Evolutionary conservation across 2,797 vertebrate genomes (phyloP), one percentile per base, ranked within the genome.

Genomic region (Xenopus petersii): DNA sequence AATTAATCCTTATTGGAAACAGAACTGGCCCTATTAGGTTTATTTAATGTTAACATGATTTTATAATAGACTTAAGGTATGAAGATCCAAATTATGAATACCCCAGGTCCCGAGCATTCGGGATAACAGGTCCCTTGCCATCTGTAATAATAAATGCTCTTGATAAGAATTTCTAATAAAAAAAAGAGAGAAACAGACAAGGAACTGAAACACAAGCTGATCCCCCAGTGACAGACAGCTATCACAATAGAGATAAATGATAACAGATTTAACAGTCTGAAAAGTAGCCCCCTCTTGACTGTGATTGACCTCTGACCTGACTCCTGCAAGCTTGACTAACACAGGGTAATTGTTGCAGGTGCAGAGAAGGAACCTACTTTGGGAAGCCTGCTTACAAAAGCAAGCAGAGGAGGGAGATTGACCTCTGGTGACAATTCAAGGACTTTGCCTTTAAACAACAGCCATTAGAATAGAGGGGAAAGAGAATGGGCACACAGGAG

Each of bases 221-320:
- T 88, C 88, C 83, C 86, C 95, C 93, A 96, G 91, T 95, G 95
- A 95, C 93, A 94, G 92, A 94, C 94, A 93, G 93, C 89, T 86
- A 88, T 93, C 93, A 93, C 93, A 93, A 95, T 94, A 95, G 92
- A 94, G 91, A 91, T 93, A 93, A 93, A 93, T 92, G 93, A 94
- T 95, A 95, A 95, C 92, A 93, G 92, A 93, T 92, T 95, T 91
- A 93, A 88, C 83, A 84, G 89, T 88, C 84, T 92, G 86, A 90
- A 88, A 88, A 91, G 87, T 92, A 92, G 95, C 92, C 96, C 96
- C 94, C 95, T 98, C 94, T 95, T 95, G 92, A 94, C 92, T 89
- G 89, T 90, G 87, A 88, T 85, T 91, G 89, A 94, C 93, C 94
- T 90, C 82, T 84, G 88, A 88, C 90, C 91, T 90, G 91, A 95